A percentile compares a stretch with the other conserved stretches of the same genome.
Conservation (phyloP, 2,888 invertebrate species). For the Diplolepis rosae region DNA sequence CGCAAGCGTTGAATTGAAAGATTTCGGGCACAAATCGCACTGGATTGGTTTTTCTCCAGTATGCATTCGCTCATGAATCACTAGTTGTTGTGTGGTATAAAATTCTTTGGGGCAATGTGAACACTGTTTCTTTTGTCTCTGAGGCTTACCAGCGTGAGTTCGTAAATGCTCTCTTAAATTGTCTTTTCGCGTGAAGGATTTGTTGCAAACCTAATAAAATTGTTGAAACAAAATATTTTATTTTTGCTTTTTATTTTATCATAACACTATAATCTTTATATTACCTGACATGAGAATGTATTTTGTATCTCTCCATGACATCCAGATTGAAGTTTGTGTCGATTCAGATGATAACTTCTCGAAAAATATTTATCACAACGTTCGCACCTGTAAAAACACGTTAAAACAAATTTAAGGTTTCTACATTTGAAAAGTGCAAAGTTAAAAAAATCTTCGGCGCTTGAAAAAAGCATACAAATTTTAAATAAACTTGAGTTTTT, state of each 20-base stretch:
- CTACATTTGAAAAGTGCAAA: too few species aligned
- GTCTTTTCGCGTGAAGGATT: slow-evolving; percentile 80
- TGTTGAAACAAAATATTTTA: not conserved
- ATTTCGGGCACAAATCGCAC: slow-evolving; percentile 84
- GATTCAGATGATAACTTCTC: slow-evolving; percentile 75
- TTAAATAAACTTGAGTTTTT: too few species aligned
- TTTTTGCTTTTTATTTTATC: not conserved
- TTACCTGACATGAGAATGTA: slow-evolving; percentile 77
- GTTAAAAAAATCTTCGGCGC: too few species aligned
- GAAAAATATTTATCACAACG: slow-evolving; percentile 75
- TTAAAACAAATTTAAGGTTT: too few species aligned
- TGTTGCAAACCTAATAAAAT: slow-evolving; percentile 75
- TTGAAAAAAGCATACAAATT: too few species aligned
- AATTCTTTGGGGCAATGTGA: slow-evolving; percentile 81
- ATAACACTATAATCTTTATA: slow-evolving; percentile 38
- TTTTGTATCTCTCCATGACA: slow-evolving; percentile 75
- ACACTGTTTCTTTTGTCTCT: slow-evolving; percentile 78
- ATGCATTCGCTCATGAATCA: slow-evolving; percentile 81
- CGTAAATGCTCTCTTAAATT: slow-evolving; percentile 83
- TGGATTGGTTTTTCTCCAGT: slow-evolving; percentile 81
- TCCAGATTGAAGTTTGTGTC: slow-evolving; percentile 75
- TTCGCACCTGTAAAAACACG: slow-evolving; percentile 69
- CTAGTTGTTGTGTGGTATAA: slow-evolving; percentile 70
- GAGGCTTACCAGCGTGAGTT: slow-evolving; percentile 79
- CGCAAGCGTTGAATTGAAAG: slow-evolving; percentile 84